Conservation (phyloP, 1,140 invertebrate species). For the roundworm (Caenorhabditis elegans) region DNA sequence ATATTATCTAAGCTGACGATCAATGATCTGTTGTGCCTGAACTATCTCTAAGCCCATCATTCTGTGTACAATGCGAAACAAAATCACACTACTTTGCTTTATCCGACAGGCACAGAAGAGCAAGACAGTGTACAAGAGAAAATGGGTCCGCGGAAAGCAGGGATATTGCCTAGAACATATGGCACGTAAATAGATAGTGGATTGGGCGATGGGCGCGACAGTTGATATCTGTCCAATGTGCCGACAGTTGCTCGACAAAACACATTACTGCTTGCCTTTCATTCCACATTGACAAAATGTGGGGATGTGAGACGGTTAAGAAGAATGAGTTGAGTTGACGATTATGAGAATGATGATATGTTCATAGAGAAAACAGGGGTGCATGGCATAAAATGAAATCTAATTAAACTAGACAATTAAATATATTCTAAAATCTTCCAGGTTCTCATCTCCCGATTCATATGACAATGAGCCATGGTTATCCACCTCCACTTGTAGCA, state of each 20-base stretch:
- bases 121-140: slow-evolving; percentile 11
- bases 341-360: not conserved
- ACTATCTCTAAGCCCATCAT: not conserved
- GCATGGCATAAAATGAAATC: not conserved
- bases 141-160: not conserved
- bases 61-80: not conserved
- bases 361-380: not conserved
- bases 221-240: slow-evolving; percentile 29
- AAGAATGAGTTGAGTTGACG: not conserved
- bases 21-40: not conserved
- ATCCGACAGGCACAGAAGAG: not conserved
- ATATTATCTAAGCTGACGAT: not conserved
- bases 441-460: slow-evolving; percentile 58
- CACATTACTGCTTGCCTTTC: not conserved
- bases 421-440: slow-evolving; percentile 43
- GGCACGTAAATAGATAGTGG: slow-evolving; percentile 31
- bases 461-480: slow-evolving; percentile 57
- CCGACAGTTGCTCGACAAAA: slow-evolving; percentile 12
- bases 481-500: slow-evolving; percentile 42
- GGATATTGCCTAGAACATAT: slow-evolving; percentile 22
- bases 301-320: not conserved
- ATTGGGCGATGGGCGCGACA: slow-evolving; percentile 11
- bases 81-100: not conserved
- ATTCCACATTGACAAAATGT: not conserved
- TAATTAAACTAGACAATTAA: not conserved